Percentiles rank a stretch among this genome's conserved stretches.
phyloP scores from a whole-genome alignment of 2,113 vertebrate species.

The Triplophysa tibetana region DNA sequence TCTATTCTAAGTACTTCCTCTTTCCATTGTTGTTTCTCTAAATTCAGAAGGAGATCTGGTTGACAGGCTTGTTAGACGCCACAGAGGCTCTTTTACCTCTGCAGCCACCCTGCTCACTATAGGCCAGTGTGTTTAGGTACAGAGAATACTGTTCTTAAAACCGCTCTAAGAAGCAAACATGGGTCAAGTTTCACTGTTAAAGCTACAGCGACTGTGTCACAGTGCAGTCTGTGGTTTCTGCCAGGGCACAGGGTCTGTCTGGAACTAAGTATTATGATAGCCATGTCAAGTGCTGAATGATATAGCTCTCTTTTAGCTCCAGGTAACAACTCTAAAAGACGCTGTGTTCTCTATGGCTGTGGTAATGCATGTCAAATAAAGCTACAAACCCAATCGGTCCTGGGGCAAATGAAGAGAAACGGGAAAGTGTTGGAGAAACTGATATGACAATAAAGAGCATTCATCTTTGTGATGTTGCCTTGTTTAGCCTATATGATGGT shows the following conservation, averaged over 20 bases:
- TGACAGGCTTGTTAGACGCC: constrained; percentile 27
- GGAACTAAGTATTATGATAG: constrained; percentile 49
- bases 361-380: constrained; percentile 33
- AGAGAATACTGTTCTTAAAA: constrained; percentile 49
- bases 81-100: constrained; percentile 53
- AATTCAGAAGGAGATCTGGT: constrained; percentile 41
- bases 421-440: not conserved
- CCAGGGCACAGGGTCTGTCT: constrained; percentile 43
- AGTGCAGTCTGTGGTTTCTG: constrained; percentile 49
- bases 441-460: constrained; percentile 37
- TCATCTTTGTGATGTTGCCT: constrained; percentile 44
- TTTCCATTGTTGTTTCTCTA: constrained; percentile 55
- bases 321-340: constrained; percentile 47
- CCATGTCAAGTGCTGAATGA: constrained; percentile 40
- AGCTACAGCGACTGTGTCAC: constrained; percentile 19
- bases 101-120: constrained; percentile 16
- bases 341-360: constrained; percentile 41
- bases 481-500: constrained; percentile 59
- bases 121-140: constrained; percentile 42
- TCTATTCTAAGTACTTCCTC: constrained; percentile 19
- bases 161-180: constrained; percentile 20
- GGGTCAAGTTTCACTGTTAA: constrained; percentile 48
- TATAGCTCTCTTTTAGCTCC: constrained; percentile 35
- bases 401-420: constrained; percentile 26
- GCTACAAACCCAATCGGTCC: constrained; percentile 8